Percentiles rank a stretch among this genome's conserved stretches.
Evolutionary conservation across 2,888 invertebrate genomes (phyloP).

Genomic region (Autographa gamma): DNA sequence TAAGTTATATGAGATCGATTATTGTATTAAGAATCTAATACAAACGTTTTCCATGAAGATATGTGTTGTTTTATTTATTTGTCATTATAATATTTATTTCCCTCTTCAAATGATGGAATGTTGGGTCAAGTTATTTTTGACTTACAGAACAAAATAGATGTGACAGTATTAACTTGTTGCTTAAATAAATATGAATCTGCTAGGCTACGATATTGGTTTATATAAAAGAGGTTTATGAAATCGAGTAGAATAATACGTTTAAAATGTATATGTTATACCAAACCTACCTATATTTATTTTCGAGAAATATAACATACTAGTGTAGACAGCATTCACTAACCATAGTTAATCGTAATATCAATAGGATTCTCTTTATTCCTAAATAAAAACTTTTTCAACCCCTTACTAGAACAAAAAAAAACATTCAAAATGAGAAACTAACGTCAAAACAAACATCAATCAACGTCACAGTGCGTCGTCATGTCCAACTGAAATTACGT

Average conservation of each 20-base stretch:
- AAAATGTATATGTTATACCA: too few relatives aligned
- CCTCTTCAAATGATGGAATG: too few relatives aligned
- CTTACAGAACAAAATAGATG: too few relatives aligned
- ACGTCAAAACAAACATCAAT: slow-evolving; percentile 29
- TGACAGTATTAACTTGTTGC: too few relatives aligned
- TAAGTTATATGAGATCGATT: slow-evolving; percentile 71
- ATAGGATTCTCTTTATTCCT: not conserved
- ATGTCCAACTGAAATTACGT: slow-evolving; percentile 8
- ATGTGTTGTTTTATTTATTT: slow-evolving; percentile 55
- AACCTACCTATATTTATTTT: too few relatives aligned
- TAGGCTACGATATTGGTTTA: not conserved
- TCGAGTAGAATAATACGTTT: too few relatives aligned
- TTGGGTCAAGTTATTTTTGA: too few relatives aligned
- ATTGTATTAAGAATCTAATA: slow-evolving; percentile 67
- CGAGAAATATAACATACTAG: too few relatives aligned
- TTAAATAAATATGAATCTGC: not conserved
- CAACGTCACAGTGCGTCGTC: slow-evolving; percentile 15
- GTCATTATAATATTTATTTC: too few relatives aligned
- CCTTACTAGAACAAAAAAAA: slow-evolving; percentile 3
- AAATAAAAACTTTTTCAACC: not conserved
- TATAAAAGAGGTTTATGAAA: not conserved
- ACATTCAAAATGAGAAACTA: slow-evolving; percentile 40
- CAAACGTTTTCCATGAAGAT: slow-evolving; percentile 63
- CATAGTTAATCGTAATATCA: too few relatives aligned
- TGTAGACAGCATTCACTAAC: too few relatives aligned